phyloP scores from a whole-genome alignment of 2,888 invertebrate genomes.

The Dicranocentrus wangi region DNA sequence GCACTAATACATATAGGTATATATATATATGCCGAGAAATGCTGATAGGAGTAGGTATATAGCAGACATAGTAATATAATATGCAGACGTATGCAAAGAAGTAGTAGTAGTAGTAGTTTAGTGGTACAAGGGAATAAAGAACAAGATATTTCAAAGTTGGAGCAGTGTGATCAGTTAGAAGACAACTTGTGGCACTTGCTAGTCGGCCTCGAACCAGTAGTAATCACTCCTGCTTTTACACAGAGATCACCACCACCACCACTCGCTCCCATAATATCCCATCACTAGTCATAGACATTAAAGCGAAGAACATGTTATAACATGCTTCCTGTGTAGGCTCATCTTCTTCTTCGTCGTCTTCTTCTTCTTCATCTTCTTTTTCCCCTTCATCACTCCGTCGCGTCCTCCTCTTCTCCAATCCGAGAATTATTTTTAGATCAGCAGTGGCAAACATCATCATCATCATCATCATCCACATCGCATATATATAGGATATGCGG shows the following conservation, averaged over 20 bases:
- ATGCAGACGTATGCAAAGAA: neutral
- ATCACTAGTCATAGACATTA: constrained; percentile 42
- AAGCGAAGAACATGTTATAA: constrained; percentile 33
- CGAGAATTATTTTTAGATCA: constrained; percentile 66
- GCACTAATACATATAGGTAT: neutral
- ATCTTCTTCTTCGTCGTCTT: neutral
- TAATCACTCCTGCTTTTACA: constrained; percentile 45
- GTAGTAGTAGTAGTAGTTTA: neutral
- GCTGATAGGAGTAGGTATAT: no score
- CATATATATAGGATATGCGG: neutral
- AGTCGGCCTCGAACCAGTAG: constrained; percentile 65
- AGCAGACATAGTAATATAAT: no score
- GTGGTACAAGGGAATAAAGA: constrained; percentile 18
- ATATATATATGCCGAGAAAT: neutral
- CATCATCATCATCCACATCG: no score
- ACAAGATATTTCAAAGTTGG: constrained; percentile 26
- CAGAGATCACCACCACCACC: no score
- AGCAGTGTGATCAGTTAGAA: constrained; percentile 56
- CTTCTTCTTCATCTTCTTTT: constrained; percentile 38
- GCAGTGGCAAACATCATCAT: constrained; percentile 32
- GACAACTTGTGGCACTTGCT: constrained; percentile 65
- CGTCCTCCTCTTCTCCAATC: constrained; percentile 29
- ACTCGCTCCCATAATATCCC: no score
- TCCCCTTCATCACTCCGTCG: constrained; percentile 9
- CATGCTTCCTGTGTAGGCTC: constrained; percentile 63